Evolutionary conservation across 2,888 invertebrate genomes (phyloP), one percentile per base, ranked within the genome.

Genomic region (Hybos culiciformis): DNA sequence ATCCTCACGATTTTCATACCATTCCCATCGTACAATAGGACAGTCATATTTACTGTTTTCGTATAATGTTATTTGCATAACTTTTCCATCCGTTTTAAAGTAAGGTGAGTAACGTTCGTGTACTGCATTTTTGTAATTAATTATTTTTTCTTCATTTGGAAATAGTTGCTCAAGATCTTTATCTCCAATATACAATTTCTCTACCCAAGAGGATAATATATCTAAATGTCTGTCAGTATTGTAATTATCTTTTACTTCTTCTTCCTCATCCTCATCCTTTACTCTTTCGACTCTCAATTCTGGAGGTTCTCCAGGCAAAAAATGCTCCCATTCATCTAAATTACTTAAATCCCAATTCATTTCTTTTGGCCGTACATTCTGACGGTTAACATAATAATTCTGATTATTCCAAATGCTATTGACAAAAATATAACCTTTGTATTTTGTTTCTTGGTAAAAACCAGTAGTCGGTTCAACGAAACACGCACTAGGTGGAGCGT

Each of bases 381-480:
- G 83, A 54, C 78, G 63, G 54, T 82, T 81, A 0, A 78, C 79
- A 70, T 84, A 88, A 61, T 86, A 92, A 65, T 94, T 93, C 40
- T 73, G 69, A 56, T 90, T 69, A 55, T 91, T 90, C 78, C 92
- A 94, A 40, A 92, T 65, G 50, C 82, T 80, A 56, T 93, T 90
- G 5, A 93, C 71, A 1, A 81, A 75, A 23, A 80, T 74, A 55
- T 88, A 92, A 46, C 76, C 70, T 3, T 69, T 61, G 18, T 74
- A 69, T 32, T 67, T 58, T 1, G 79, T 58, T 0, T 76, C 70
- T 49, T 78, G 73, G 0, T 68, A 59, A 14, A 73, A 69, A 0
- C 92, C 93, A 0, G 88, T 84, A 14, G 82, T 77, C 2, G 92
- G 80, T 56, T 93, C 93, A 31, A 93, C 77, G 60, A 91, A 93